Evolutionary conservation across 2,113 vertebrate genomes (phyloP).

Genomic region (Clupea harengus): DNA sequence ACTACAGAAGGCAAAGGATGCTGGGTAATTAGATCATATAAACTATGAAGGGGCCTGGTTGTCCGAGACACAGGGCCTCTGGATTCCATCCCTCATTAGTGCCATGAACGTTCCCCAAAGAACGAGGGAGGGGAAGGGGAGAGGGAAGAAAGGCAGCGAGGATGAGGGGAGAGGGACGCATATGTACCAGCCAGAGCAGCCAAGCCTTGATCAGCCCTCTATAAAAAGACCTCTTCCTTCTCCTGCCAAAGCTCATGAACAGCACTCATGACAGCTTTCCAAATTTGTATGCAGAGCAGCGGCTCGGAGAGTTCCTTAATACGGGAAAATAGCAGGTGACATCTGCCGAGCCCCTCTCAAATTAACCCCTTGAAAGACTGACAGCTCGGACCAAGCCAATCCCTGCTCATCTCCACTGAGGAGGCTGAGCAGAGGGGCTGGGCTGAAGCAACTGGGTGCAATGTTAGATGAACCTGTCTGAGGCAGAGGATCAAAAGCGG

Average conservation of each 20-base stretch:
- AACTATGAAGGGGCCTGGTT: conserved; percentile 5
- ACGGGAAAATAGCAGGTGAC: conserved; percentile 27
- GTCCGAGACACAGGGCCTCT: background rate
- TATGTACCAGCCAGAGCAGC: conserved; percentile 24
- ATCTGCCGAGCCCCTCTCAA: background rate
- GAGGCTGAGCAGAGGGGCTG: background rate
- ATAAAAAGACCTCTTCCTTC: conserved; percentile 24
- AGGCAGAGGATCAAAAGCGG: conserved; percentile 22
- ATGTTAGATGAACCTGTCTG: conserved; percentile 33
- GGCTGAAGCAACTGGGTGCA: conserved; percentile 7
- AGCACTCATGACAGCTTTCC: conserved; percentile 14
- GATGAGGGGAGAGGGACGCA: conserved; percentile 9
- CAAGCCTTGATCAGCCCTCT: conserved; percentile 36
- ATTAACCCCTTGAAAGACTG: conserved; percentile 28
- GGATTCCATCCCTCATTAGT: background rate
- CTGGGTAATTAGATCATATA: conserved; percentile 27
- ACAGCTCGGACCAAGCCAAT: background rate
- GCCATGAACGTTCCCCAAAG: background rate
- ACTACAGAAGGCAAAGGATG: background rate
- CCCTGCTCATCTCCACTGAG: background rate
- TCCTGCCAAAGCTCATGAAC: conserved; percentile 28
- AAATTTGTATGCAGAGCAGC: conserved; percentile 20
- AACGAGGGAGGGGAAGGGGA: background rate
- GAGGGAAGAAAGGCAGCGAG: background rate
- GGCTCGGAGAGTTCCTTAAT: background rate